Evolutionary conservation across 2,797 vertebrate genomes (phyloP), one percentile per base, ranked within the genome.

Genomic region (Halcyon smyrnensis): DNA sequence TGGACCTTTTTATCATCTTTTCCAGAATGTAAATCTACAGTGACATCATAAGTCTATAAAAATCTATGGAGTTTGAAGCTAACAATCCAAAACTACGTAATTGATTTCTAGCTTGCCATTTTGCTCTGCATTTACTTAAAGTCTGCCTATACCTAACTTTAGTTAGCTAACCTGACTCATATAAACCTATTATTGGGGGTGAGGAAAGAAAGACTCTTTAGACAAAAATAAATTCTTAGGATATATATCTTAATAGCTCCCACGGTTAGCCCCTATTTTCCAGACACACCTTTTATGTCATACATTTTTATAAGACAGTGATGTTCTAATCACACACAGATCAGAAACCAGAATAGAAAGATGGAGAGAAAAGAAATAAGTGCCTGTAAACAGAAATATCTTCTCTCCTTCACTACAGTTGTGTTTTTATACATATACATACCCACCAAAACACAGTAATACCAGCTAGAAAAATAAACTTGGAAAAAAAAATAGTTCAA

Each of bases 31-130:
- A 87, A 87, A 90, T 79, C 93, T 93, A 36, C 65, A 87, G 36
- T 62, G 63, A 79, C 50, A 75, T 67, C 59, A 81, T 37, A 79
- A 82, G 73, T 59, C 82, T 43, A n/a, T 56, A 63, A 87, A 53
- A 95, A 90, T 37, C 53, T 64, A 91, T 59, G 54, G n/a, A 94
- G 54, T 63, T 87, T 89, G 63, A 89, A 34, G 82, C 65, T 69
- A 89, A 87, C 37, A 93, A 74, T 24, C 53, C 54, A 48, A 64
- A 82, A 76, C n/a, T 62, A 56, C 10, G 11, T 9, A 12, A 77
- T 30, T 3, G 90, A 75, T 93, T 86, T 85, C 84, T 77, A 70
- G 32, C 21, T 89, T 79, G 27, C 57, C 63, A 75, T 77, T 95
- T 84, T 75, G 65, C 32, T 60, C 56, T 37, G 24, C 70, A 57